Percentiles rank a stretch among this genome's conserved stretches.
phyloP scores from a whole-genome alignment of 2,113 vertebrate species.

The Chloroceryle aenea region DNA sequence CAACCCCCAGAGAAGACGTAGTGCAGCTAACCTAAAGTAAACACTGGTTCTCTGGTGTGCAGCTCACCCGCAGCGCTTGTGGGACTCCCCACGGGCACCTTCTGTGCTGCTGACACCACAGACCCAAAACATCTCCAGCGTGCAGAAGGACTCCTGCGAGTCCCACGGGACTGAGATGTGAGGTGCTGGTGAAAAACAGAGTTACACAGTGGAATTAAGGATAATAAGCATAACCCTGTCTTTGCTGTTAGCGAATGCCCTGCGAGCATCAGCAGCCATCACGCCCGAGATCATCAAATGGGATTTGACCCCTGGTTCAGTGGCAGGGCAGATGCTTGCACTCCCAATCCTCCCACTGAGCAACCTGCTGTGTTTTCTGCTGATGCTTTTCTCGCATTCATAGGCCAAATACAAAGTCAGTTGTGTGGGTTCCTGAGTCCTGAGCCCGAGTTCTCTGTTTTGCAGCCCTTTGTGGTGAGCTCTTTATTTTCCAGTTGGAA shows the following conservation, averaged over 20 bases:
- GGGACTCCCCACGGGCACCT: not conserved
- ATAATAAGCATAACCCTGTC: not conserved
- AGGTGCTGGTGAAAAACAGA: not conserved
- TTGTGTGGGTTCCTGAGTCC: not conserved
- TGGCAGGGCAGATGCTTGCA: not conserved
- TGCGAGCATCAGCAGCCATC: not conserved
- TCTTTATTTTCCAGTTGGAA: slow-evolving; percentile 8
- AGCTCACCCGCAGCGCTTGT: not conserved
- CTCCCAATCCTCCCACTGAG: not conserved
- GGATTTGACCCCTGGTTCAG: not conserved
- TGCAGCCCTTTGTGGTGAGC: not conserved
- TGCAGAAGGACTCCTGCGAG: not conserved
- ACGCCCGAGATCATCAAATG: not conserved
- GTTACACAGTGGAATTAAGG: not conserved
- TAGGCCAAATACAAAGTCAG: not conserved
- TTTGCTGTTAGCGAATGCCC: not conserved
- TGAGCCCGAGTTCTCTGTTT: not conserved
- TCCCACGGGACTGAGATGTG: not conserved
- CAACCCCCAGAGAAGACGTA: not conserved
- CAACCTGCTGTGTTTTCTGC: not conserved
- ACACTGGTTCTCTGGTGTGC: not conserved
- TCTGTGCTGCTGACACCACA: not conserved
- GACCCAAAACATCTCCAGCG: not conserved
- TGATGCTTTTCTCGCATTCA: not conserved
- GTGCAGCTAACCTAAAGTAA: not conserved